Evolutionary conservation across 1,140 invertebrate species (phyloP).

Genomic region (Aphelenchoides fujianensis): DNA sequence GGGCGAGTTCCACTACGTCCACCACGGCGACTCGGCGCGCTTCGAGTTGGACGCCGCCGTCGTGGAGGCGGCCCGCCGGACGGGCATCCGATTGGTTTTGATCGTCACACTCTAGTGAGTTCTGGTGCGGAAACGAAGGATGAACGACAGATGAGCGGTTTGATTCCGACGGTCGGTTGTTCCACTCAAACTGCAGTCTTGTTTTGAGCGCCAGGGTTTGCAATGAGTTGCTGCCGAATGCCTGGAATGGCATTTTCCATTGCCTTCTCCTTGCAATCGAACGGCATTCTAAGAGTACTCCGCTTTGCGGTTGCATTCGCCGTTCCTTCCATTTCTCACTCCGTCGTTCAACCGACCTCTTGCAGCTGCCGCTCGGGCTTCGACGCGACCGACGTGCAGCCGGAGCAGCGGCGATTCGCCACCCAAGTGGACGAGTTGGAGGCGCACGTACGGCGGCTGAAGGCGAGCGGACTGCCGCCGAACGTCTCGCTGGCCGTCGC

Average conservation of each 20-base stretch:
- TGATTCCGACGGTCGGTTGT: slow-evolving; percentile 33
- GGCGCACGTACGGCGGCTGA: slow-evolving; percentile 33
- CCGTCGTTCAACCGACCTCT: no score
- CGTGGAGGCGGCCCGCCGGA: slow-evolving; percentile 51
- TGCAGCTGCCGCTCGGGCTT: slow-evolving; percentile 44
- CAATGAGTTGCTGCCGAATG: no score
- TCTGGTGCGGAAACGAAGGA: not conserved
- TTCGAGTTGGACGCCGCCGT: slow-evolving; percentile 58
- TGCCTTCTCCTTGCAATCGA: no score
- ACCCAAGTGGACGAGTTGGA: slow-evolving; percentile 44
- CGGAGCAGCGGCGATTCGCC: slow-evolving; percentile 42
- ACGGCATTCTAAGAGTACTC: no score
- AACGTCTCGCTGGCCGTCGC: slow-evolving; percentile 43
- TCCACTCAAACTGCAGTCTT: no score
- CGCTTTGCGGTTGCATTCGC: no score
- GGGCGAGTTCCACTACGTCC: slow-evolving; percentile 61
- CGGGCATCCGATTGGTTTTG: slow-evolving; percentile 50
- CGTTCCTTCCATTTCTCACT: no score
- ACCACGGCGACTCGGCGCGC: slow-evolving; percentile 39
- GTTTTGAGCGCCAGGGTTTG: no score
- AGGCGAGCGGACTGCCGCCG: not conserved
- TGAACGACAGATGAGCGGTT: no score
- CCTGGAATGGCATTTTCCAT: no score
- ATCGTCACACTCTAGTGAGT: slow-evolving; percentile 36
- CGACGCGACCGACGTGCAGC: slow-evolving; percentile 24